Base-by-base conservation (phyloP, 2,797 vertebrate genomes). In the Catostomus latipinnis region DNA sequence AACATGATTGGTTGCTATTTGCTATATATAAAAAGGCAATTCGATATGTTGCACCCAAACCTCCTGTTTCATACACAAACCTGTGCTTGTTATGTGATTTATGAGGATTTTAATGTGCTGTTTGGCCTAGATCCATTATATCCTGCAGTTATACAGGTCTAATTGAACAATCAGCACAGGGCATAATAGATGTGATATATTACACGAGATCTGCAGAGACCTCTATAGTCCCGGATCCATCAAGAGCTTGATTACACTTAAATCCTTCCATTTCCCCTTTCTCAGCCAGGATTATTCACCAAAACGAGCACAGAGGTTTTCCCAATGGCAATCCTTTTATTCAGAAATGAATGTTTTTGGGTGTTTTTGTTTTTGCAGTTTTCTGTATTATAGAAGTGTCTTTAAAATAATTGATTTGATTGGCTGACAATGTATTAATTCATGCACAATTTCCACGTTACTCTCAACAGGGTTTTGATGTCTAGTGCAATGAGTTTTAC, bases 191-290 rank as follows among this genome's bases (percentile, higher is more conserved):
- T 56, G 74, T n/a, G 45, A 63, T 73, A 73, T 62, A 62, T 68
- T 66, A 49, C 10, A 78, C 57, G 18, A 50, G 63, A 34, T 7
- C 72, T 22, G 34, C 65, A 48, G 48, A 60, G 66, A 45, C 50
- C 1, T 45, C 7, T 52, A 58, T 46, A 74, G 60, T 77, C 76
- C 78, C 74, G 76, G 56, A 74, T 77, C 74, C 63, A 82, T 85
- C 75, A 84, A 49, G 14, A n/a, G 67, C 50, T 78, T 82, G 76
- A 83, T 85, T 81, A 76, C 74, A 74, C 80, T 75, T 72, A 82
- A 80, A 84, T 85, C 83, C 77, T 50, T 57, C 76, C 45, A 77
- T 83, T 83, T 73, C 34, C 70, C 77, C 4, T 43, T 70, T 22
- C 71, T 63, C 45, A 8, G 45, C 34, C 57, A 10, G 66, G 63